phyloP scores from a whole-genome alignment of 2,888 invertebrate genomes.

The Drosophila recens region DNA sequence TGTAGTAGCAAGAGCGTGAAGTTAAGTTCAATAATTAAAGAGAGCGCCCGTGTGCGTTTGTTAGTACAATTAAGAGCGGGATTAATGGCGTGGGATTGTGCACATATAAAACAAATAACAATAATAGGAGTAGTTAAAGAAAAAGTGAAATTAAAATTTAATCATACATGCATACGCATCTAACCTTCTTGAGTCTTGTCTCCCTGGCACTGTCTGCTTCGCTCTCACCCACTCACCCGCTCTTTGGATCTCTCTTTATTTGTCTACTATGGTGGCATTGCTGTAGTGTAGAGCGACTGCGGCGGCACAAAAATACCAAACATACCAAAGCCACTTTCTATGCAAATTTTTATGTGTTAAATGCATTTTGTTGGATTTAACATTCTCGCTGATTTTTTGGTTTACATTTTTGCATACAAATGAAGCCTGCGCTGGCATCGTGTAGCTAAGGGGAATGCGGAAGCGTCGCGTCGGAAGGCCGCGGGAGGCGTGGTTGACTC shows the following conservation, averaged over 20 bases:
- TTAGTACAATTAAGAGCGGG: constrained; percentile 2
- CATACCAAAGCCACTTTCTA: constrained; percentile 82
- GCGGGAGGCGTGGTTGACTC: constrained; percentile 22
- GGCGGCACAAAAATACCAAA: constrained; percentile 64
- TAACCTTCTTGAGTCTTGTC: constrained; percentile 28
- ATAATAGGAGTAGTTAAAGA: constrained; percentile 61
- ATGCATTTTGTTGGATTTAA: constrained; percentile 84
- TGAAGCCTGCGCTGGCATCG: constrained; percentile 58
- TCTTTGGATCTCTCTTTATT: not conserved
- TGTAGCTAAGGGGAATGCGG: constrained; percentile 7
- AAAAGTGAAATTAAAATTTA: constrained; percentile 63
- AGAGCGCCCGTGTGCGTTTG: constrained; percentile 8
- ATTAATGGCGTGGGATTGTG: not conserved
- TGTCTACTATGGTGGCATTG: not conserved
- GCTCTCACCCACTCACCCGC: constrained; percentile 1
- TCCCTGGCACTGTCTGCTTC: constrained; percentile 3
- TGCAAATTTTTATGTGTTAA: constrained; percentile 84
- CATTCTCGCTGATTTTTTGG: constrained; percentile 82
- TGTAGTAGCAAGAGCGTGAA: not conserved
- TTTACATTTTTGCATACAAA: constrained; percentile 81
- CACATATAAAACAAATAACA: constrained; percentile 51
- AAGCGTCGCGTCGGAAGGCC: constrained; percentile 2
- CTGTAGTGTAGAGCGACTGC: constrained; percentile 39
- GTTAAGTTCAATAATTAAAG: not conserved
- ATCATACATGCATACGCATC: constrained; percentile 29